Evolutionary conservation across 2,888 invertebrate species (phyloP).

Genomic region (Endomychus coccineus): DNA sequence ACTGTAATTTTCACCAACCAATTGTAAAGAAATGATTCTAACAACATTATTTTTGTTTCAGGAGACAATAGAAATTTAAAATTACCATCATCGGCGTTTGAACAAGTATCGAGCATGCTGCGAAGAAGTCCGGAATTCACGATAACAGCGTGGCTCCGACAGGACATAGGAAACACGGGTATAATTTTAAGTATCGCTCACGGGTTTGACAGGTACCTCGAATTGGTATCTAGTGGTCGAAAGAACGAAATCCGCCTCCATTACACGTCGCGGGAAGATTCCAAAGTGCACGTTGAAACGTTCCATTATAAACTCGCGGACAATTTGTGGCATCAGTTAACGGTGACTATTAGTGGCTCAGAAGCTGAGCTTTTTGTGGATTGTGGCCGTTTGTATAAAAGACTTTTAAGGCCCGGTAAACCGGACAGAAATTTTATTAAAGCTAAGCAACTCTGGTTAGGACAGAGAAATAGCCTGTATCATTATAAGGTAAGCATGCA

Average conservation of each 20-base stretch:
- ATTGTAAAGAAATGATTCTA: too few relatives aligned
- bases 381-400: constrained; percentile 78
- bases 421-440: constrained; percentile 71
- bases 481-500: constrained; percentile 69
- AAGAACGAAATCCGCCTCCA: constrained; percentile 80
- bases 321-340: constrained; percentile 81
- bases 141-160: constrained; percentile 66
- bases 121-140: constrained; percentile 72
- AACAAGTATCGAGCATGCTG: constrained; percentile 61
- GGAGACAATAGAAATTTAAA: constrained; percentile 68
- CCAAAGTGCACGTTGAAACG: constrained; percentile 68
- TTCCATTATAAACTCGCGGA: constrained; percentile 84
- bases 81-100: constrained; percentile 60
- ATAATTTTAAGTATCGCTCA: constrained; percentile 77
- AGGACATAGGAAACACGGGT: constrained; percentile 75
- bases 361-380: constrained; percentile 79
- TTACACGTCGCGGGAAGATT: constrained; percentile 63
- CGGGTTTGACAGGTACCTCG: constrained; percentile 78
- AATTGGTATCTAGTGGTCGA: constrained; percentile 85
- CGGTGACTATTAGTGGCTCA: constrained; percentile 75
- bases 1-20: too few relatives aligned
- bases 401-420: constrained; percentile 61
- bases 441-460: constrained; percentile 75
- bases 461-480: constrained; percentile 81
- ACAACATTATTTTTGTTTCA: constrained; percentile 40